phyloP scores from a whole-genome alignment of 2,113 vertebrate species.

The Puma concolor region DNA sequence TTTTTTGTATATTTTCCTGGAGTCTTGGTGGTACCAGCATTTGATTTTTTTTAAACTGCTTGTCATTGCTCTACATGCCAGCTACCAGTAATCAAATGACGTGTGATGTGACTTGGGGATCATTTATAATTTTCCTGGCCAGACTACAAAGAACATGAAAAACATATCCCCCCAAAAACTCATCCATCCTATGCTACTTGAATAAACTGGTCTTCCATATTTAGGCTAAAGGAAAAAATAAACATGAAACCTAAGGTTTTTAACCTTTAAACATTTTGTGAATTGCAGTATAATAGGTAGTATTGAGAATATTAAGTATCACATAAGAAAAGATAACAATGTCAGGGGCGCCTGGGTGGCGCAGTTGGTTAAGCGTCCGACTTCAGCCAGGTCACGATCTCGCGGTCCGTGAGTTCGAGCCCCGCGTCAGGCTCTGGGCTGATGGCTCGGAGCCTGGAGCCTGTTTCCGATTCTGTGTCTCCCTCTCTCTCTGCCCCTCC shows the following conservation, averaged over 20 bases:
- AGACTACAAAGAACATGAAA: neutral
- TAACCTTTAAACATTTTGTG: neutral
- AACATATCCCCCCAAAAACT: neutral
- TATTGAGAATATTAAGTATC: neutral
- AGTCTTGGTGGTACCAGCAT: neutral
- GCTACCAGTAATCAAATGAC: neutral
- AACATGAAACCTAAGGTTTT: neutral
- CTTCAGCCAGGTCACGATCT: too few species aligned
- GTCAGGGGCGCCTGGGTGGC: too few species aligned
- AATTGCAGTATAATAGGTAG: neutral
- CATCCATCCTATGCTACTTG: neutral
- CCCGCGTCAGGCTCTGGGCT: too few species aligned
- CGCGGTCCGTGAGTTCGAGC: too few species aligned
- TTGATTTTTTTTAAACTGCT: slow-evolving; percentile 38
- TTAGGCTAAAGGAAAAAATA: neutral
- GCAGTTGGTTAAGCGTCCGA: too few species aligned
- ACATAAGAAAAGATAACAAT: neutral
- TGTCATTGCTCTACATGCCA: neutral
- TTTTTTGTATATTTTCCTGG: neutral
- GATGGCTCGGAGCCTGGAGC: too few species aligned
- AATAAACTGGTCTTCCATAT: neutral
- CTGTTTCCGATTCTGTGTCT: too few species aligned
- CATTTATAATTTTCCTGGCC: neutral
- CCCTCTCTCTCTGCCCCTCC: too few species aligned
- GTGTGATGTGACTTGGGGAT: neutral